Percentiles rank a stretch among this genome's conserved stretches.
Conservation (phyloP, 2,113 vertebrate genomes). For the Dipodomys ordii region DNA sequence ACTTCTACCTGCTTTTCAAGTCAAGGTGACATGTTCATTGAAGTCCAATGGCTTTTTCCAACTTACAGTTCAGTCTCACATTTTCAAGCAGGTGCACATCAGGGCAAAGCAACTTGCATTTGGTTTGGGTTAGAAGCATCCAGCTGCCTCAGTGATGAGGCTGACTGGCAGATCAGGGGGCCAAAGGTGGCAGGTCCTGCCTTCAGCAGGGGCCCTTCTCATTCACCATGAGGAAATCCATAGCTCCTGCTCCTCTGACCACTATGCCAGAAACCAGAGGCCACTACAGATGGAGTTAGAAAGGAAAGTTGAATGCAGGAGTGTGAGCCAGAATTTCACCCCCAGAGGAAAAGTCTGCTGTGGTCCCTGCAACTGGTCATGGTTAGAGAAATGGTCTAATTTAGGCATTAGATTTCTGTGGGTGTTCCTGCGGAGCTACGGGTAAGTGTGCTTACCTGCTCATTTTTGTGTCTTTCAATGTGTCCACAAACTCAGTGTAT, state of each 20-base stretch:
- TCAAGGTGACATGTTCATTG: neutral
- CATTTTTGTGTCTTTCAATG: neutral
- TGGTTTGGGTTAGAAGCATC: neutral
- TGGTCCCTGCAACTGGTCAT: neutral
- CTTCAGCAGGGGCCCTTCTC: fast-evolving
- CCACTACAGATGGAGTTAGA: neutral
- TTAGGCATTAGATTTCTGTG: fast-evolving
- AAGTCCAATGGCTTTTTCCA: neutral
- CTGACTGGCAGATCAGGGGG: no score
- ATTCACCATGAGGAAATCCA: fast-evolving
- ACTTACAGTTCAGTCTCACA: neutral
- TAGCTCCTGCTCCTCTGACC: neutral
- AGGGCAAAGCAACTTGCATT: neutral
- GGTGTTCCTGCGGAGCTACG: neutral
- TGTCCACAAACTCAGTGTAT: neutral
- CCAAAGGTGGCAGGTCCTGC: no score
- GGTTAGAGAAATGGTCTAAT: neutral
- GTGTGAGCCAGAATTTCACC: neutral
- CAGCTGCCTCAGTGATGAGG: neutral
- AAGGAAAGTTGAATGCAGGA: neutral
- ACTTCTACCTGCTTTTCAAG: neutral
- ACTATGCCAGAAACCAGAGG: neutral
- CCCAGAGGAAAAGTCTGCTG: neutral
- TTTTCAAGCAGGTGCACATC: neutral
- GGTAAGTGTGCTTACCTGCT: neutral